phyloP scores from a whole-genome alignment of 2,113 vertebrate genomes.

The Coreoperca whiteheadi region DNA sequence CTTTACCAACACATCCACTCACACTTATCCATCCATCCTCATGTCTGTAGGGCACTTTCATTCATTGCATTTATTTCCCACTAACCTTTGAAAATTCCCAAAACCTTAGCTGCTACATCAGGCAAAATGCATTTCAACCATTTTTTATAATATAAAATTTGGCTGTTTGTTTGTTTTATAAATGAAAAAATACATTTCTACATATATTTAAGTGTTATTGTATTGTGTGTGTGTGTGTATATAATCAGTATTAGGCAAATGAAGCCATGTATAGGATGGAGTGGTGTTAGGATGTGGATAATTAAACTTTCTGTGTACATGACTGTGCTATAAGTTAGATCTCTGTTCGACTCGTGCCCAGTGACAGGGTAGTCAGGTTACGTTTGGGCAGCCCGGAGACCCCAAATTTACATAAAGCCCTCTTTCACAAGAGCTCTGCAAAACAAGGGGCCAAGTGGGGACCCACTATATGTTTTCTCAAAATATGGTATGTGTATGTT shows the following conservation, averaged over 20 bases:
- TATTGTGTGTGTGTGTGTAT: slow-evolving; percentile 88
- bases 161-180: slow-evolving; percentile 77
- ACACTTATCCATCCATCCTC: background rate
- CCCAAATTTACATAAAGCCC: background rate
- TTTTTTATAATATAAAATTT: slow-evolving; percentile 67
- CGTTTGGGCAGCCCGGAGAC: slow-evolving; percentile 35
- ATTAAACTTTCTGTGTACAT: slow-evolving; percentile 54
- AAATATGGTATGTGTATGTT: background rate
- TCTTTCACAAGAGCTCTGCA: slow-evolving; percentile 21
- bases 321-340: slow-evolving; percentile 27
- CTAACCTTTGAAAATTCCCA: slow-evolving; percentile 13
- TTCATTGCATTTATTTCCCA: slow-evolving; percentile 15
- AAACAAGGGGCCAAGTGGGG: slow-evolving; percentile 22
- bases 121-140: slow-evolving; percentile 70
- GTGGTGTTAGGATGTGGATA: slow-evolving; percentile 53
- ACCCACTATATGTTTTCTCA: slow-evolving; percentile 28
- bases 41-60: background rate
- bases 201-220: slow-evolving; percentile 85
- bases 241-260: slow-evolving; percentile 88
- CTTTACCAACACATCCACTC: slow-evolving; percentile 9
- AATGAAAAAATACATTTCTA: slow-evolving; percentile 82
- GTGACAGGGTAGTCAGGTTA: slow-evolving; percentile 28
- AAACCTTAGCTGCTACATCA: slow-evolving; percentile 62
- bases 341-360: slow-evolving; percentile 40
- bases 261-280: slow-evolving; percentile 72